Base-by-base conservation (phyloP, 2,797 vertebrate genomes). In the Coracias cyanogaster region DNA sequence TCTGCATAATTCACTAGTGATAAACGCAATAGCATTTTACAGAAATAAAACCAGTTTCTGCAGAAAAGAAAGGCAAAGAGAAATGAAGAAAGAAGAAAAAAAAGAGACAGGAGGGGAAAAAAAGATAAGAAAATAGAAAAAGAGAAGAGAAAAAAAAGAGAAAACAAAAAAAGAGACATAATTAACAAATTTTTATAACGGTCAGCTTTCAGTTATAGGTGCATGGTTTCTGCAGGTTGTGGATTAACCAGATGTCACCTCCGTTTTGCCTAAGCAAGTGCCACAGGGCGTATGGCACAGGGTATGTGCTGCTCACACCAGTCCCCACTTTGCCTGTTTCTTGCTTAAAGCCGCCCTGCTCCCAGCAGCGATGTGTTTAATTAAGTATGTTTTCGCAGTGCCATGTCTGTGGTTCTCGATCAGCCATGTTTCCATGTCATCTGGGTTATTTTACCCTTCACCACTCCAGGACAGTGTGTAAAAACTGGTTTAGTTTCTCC, bases 1-100 rank as follows among this genome's bases (percentile, higher is more conserved):
- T 86, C 87, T 94, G 89, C 86, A 96, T 96, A 95, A 95, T 96
- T 96, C 90, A 96, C 82, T 49, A 89, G 83, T 79, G 65, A 86
- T 89, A 89, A 89, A 89, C 95, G 90, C 78, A 91, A 73, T 28
- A 26, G 54, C 31, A 69, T 94, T 83, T 89, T 71, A 77, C 25
- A 62, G 51, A 25, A 69, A 66, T 76, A 86, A 35, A 3, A 1
- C 2, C 20, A n/a, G 54, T 29, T 95, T 90, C 64, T 86, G 19
- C 37, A 90, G 83, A 71, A 67, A 89, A 29, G 6, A 25, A 92
- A 28, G 7, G 28, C 69, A 69, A 81, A 49, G 19, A 37, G 15
- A 65, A 45, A 31, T n/a, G 8, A 43, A 45, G 14, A 58, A 45
- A 45, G 8, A 33, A 66, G 10, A 22, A 45, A 33, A 41, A 49